Percentiles rank a stretch among this genome's conserved stretches.
These are phyloP conservation scores for Archips xylosteana DNA, from an alignment of 2,888 invertebrate genomes.

Conservation along the genomic window DNA sequence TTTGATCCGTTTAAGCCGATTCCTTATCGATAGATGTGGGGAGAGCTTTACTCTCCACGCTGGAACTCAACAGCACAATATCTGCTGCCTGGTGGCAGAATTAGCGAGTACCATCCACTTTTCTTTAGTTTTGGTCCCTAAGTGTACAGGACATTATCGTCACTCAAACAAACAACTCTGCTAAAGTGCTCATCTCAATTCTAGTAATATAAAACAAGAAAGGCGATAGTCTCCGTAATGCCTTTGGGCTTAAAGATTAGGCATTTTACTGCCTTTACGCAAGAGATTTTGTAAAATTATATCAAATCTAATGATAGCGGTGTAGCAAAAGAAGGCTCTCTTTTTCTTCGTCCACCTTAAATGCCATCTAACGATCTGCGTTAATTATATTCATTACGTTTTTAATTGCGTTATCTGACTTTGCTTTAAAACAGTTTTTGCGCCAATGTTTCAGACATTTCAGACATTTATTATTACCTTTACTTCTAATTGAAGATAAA, in stretches of 20 bases:
- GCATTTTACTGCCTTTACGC: not conserved
- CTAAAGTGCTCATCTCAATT: not conserved
- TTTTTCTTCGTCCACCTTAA: slow-evolving; percentile 24
- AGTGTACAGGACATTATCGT: not conserved
- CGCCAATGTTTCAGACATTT: not conserved
- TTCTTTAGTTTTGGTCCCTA: not conserved
- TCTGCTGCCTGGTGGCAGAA: too few species aligned
- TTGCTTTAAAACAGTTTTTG: slow-evolving; percentile 21
- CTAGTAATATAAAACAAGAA: slow-evolving; percentile 1
- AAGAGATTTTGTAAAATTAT: slow-evolving; percentile 12
- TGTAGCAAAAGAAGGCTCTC: slow-evolving; percentile 12
- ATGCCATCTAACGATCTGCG: slow-evolving; percentile 33
- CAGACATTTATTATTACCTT: too few species aligned
- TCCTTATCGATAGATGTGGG: too few species aligned
- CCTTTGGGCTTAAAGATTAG: not conserved
- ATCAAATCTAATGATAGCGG: slow-evolving; percentile 5
- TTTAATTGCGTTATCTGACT: slow-evolving; percentile 30
- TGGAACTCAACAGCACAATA: too few species aligned
- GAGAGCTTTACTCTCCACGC: too few species aligned
- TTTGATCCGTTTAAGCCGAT: too few species aligned
- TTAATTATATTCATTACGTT: slow-evolving; percentile 32
- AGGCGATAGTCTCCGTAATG: not conserved
- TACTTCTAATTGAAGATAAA: too few species aligned
- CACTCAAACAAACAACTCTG: not conserved
- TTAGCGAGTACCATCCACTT: not conserved